Percentiles rank a stretch among this genome's conserved stretches.
These are phyloP conservation scores for Emydura subglobosa DNA, from an alignment of 2,113 vertebrate species.

Conservation along the genomic window DNA sequence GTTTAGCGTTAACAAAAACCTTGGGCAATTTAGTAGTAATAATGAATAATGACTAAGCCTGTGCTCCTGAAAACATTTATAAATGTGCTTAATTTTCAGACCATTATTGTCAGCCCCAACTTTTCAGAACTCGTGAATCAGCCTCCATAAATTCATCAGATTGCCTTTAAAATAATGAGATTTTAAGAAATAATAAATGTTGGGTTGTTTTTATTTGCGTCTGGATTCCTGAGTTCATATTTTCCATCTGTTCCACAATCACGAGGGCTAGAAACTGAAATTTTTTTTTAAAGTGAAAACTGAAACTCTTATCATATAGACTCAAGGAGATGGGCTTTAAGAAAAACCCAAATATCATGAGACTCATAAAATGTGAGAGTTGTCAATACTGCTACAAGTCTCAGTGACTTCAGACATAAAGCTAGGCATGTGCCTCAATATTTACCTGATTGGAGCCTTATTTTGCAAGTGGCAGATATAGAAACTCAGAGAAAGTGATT, in stretches of 20 bases:
- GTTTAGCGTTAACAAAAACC: not conserved
- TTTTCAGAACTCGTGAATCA: slow-evolving; percentile 4
- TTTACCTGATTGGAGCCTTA: slow-evolving; percentile 4
- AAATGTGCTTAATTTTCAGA: not conserved
- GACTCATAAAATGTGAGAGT: not conserved
- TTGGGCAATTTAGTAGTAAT: not conserved
- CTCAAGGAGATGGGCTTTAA: not conserved
- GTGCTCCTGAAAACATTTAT: slow-evolving; percentile 5
- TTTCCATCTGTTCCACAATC: not conserved
- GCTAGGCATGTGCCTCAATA: not conserved
- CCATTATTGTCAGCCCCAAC: slow-evolving; percentile 18
- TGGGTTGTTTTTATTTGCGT: slow-evolving; percentile 11
- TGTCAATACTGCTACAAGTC: not conserved
- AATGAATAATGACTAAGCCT: not conserved
- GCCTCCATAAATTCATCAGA: slow-evolving; percentile 18
- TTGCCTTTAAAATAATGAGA: not conserved
- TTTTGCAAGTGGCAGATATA: slow-evolving; percentile 38
- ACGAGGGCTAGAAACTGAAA: not conserved
- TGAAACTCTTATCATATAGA: not conserved
- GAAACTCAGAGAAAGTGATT: slow-evolving; percentile 47
- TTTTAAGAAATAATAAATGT: not conserved
- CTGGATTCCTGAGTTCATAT: not conserved
- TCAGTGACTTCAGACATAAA: not conserved
- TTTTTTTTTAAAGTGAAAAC: not conserved
- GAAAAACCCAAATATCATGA: not conserved